phyloP scores from a whole-genome alignment of 2,888 invertebrate genomes.

The Acleris cristana region DNA sequence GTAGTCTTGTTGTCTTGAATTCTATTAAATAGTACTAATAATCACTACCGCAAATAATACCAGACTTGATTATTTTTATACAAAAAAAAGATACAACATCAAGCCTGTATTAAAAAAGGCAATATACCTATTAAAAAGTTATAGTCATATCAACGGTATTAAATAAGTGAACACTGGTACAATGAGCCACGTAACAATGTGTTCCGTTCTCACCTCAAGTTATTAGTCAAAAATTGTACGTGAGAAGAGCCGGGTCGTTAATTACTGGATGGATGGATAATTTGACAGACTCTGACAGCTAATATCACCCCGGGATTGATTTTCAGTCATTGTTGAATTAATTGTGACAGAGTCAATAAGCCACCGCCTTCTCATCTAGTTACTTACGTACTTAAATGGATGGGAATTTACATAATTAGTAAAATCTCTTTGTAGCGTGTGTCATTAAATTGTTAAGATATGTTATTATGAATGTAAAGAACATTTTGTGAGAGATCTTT shows the following conservation, averaged over 20 bases:
- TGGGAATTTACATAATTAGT: slow-evolving; percentile 39
- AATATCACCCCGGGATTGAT: slow-evolving; percentile 80
- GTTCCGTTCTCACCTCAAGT: slow-evolving; percentile 48
- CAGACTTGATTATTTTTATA: too few species aligned
- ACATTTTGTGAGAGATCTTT: slow-evolving; percentile 12
- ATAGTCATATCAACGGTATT: slow-evolving; percentile 15
- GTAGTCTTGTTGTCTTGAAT: too few species aligned
- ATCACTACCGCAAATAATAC: too few species aligned
- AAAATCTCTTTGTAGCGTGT: slow-evolving; percentile 20
- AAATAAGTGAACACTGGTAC: slow-evolving; percentile 20
- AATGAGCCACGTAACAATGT: slow-evolving; percentile 44
- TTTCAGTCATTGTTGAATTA: slow-evolving; percentile 81
- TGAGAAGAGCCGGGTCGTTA: slow-evolving; percentile 69
- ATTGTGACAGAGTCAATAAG: slow-evolving; percentile 83
- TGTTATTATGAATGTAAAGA: slow-evolving; percentile 5
- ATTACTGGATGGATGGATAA: slow-evolving; percentile 66
- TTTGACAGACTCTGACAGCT: slow-evolving; percentile 80
- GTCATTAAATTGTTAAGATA: slow-evolving; percentile 38
- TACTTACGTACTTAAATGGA: slow-evolving; percentile 49
- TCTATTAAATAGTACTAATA: too few species aligned
- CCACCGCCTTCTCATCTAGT: slow-evolving; percentile 67
- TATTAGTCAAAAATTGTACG: slow-evolving; percentile 63
- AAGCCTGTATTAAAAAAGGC: too few species aligned
- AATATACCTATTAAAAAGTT: slow-evolving; percentile 1
- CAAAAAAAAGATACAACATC: too few species aligned